Evolutionary conservation across 2,888 invertebrate species (phyloP).

Genomic region (Machimus rusticus): DNA sequence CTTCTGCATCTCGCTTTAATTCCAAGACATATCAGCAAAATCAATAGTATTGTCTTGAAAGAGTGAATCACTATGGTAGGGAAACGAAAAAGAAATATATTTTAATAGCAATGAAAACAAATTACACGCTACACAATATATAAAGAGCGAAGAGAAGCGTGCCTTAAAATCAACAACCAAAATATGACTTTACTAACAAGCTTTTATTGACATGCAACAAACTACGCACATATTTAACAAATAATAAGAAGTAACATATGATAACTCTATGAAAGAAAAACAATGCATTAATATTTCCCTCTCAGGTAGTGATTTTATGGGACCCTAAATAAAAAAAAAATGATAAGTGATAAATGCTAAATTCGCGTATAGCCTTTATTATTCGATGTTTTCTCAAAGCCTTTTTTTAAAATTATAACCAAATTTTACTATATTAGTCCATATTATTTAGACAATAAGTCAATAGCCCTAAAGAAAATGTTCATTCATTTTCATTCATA

Average conservation of each 20-base stretch:
- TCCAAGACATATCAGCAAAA: slow-evolving; percentile 24
- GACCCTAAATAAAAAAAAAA: neutral
- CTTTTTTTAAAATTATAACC: neutral
- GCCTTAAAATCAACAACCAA: neutral
- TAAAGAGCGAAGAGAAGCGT: neutral
- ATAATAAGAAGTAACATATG: neutral
- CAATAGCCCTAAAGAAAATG: neutral
- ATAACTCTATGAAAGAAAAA: neutral
- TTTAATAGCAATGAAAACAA: slow-evolving; percentile 16
- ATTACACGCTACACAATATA: neutral
- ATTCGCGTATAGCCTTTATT: neutral
- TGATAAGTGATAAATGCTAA: neutral
- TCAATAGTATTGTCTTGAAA: slow-evolving; percentile 36
- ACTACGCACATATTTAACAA: neutral
- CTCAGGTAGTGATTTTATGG: neutral
- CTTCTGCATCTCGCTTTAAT: slow-evolving; percentile 1
- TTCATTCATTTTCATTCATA: too few species aligned
- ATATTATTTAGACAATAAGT: neutral
- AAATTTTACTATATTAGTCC: neutral
- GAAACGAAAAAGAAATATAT: neutral
- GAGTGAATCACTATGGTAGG: slow-evolving; percentile 7
- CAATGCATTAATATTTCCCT: neutral
- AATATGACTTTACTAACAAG: neutral
- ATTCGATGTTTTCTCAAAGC: neutral
- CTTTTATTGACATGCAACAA: neutral